phyloP scores from a whole-genome alignment of 2,797 vertebrate genomes.

The Telmatherina bonti region DNA sequence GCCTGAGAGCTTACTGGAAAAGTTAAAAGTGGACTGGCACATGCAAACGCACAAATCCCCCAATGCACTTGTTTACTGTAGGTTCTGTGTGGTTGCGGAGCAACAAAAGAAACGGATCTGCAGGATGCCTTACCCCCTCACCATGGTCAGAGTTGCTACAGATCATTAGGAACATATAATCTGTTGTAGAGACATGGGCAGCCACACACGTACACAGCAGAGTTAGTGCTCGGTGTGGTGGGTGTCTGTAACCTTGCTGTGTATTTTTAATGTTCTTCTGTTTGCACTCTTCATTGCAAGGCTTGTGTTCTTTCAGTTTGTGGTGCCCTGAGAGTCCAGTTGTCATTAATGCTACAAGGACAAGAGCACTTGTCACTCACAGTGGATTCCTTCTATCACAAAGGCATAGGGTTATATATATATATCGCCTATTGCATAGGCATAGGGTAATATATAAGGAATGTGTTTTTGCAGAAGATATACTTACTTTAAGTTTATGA shows the following conservation, averaged over 20 bases:
- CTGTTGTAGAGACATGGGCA: not conserved
- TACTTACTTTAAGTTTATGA: constrained; percentile 24
- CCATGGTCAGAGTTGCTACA: constrained; percentile 15
- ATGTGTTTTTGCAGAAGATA: not conserved
- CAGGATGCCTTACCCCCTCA: constrained; percentile 8
- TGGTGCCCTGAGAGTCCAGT: constrained; percentile 21
- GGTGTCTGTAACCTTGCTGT: constrained; percentile 36
- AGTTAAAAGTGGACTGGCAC: constrained; percentile 58
- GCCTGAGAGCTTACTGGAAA: constrained; percentile 39
- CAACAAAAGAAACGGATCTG: constrained; percentile 33
- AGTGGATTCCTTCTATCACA: constrained; percentile 18
- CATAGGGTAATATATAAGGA: not conserved
- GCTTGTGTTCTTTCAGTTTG: constrained; percentile 36
- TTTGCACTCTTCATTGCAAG: constrained; percentile 1
- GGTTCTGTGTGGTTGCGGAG: constrained; percentile 45
- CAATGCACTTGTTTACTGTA: constrained; percentile 49
- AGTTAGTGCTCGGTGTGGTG: constrained; percentile 1
- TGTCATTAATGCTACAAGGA: constrained; percentile 53
- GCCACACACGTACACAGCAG: not conserved
- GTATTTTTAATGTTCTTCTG: constrained; percentile 12
- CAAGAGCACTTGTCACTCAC: constrained; percentile 20
- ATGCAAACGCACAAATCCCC: constrained; percentile 34
- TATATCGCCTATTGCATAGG: not conserved
- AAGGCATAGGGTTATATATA: not conserved
- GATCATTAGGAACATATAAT: constrained; percentile 18